Conservation (phyloP, 2,888 invertebrate species). For the Tineola bisselliella region DNA sequence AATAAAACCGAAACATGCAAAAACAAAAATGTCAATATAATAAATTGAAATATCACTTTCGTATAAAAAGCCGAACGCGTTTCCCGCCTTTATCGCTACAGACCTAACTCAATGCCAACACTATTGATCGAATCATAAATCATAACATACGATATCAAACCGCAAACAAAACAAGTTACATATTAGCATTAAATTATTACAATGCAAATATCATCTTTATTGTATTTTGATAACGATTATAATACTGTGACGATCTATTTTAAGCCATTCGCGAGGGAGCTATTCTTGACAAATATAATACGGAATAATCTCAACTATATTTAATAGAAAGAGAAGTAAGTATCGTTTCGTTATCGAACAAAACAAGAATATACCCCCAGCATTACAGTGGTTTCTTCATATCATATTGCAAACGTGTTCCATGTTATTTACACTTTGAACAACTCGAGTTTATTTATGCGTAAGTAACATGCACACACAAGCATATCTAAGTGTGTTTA, state of each 20-base stretch:
- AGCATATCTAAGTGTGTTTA: not conserved
- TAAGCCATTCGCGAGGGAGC: not conserved
- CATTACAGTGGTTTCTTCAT: not conserved
- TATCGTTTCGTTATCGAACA: not conserved
- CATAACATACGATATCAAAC: not conserved
- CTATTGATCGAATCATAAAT: not conserved
- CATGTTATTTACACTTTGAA: not conserved
- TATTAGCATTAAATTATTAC: not conserved
- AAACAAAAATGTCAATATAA: too few species aligned
- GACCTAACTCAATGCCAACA: not conserved
- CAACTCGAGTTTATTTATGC: not conserved
- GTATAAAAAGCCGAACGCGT: not conserved
- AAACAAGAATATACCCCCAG: not conserved
- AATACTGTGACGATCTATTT: not conserved
- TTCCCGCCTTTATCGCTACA: not conserved
- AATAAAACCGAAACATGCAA: too few species aligned
- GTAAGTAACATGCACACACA: not conserved
- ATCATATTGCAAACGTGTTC: not conserved
- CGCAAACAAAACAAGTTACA: not conserved
- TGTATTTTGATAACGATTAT: not conserved
- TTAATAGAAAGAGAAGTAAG: not conserved
- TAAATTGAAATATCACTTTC: too few species aligned
- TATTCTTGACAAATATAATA: too few species aligned
- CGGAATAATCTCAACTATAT: too few species aligned
- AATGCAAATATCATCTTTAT: not conserved